phyloP scores from a whole-genome alignment of 2,797 vertebrate genomes.

The Acrocephalus scirpaceus region DNA sequence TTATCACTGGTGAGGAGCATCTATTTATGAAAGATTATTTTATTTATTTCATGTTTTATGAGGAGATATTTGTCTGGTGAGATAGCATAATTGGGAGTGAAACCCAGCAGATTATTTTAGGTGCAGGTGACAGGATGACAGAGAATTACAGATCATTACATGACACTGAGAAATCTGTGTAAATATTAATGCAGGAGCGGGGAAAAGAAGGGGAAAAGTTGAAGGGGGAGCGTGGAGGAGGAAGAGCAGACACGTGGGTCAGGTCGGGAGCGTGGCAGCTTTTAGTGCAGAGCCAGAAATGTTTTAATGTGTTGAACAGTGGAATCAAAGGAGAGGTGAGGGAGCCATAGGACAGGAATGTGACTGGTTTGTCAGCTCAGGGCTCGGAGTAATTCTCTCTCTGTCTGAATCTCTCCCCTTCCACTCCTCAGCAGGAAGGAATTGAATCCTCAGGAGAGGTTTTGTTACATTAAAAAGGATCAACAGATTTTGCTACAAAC shows the following conservation, averaged over 20 bases:
- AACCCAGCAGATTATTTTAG: not conserved
- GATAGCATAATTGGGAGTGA: not conserved
- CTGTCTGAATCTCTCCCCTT: not conserved
- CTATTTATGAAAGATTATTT: not conserved
- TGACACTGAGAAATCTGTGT: not conserved
- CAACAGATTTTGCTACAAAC: not conserved
- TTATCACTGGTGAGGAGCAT: not conserved
- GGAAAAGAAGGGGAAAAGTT: not conserved
- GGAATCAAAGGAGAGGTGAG: not conserved
- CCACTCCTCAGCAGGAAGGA: not conserved
- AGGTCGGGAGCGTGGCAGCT: not conserved
- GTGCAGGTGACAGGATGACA: not conserved
- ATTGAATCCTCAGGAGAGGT: not conserved
- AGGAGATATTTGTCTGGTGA: not conserved
- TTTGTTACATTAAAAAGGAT: not conserved
- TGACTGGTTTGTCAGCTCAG: not conserved
- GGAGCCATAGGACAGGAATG: not conserved
- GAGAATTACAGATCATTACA: not conserved
- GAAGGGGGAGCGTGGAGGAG: not conserved
- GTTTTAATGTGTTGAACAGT: not conserved
- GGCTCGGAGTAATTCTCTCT: not conserved
- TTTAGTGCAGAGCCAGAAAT: not conserved
- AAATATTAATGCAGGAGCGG: not conserved
- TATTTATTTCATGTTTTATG: not conserved
- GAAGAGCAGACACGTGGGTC: rapidly evolving